phyloP scores from a whole-genome alignment of 2,113 vertebrate species.

The Salvelinus sp. region DNA sequence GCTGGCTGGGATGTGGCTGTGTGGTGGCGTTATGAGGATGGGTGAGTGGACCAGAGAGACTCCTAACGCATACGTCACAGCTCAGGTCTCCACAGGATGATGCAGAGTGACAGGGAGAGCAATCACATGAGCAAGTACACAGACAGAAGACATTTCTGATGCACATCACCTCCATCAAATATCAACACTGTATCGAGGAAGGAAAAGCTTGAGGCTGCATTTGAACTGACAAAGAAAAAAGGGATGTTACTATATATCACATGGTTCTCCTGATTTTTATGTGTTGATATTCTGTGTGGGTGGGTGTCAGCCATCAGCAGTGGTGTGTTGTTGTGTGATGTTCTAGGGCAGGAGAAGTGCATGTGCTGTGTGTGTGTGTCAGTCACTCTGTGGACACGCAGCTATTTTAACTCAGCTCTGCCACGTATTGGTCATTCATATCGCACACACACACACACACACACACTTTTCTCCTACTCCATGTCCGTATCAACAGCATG shows the following conservation, averaged over 20 bases:
- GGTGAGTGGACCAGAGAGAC: constrained; percentile 7
- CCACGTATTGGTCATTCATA: no score
- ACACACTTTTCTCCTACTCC: background rate
- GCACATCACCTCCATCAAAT: background rate
- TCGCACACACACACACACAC: constrained; percentile 4
- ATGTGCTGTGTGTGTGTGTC: no score
- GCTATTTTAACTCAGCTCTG: no score
- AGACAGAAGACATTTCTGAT: background rate
- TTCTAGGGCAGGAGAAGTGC: background rate
- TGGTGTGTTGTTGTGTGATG: background rate
- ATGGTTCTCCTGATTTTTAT: no score
- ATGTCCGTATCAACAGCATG: background rate
- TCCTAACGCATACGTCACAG: constrained; percentile 8
- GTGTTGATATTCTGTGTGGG: background rate
- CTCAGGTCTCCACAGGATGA: constrained; percentile 16
- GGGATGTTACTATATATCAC: no score
- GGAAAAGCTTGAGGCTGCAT: background rate
- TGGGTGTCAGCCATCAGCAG: background rate
- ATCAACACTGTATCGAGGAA: background rate
- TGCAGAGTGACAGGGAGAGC: constrained; percentile 18
- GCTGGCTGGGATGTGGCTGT: background rate
- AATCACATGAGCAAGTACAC: background rate
- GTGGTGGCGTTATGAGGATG: constrained; percentile 4
- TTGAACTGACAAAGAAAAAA: no score
- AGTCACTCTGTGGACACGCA: no score